A percentile compares a stretch with the other conserved stretches of the same genome.
phyloP scores from a whole-genome alignment of 2,888 invertebrate species.

The Maniola hyperantus region DNA sequence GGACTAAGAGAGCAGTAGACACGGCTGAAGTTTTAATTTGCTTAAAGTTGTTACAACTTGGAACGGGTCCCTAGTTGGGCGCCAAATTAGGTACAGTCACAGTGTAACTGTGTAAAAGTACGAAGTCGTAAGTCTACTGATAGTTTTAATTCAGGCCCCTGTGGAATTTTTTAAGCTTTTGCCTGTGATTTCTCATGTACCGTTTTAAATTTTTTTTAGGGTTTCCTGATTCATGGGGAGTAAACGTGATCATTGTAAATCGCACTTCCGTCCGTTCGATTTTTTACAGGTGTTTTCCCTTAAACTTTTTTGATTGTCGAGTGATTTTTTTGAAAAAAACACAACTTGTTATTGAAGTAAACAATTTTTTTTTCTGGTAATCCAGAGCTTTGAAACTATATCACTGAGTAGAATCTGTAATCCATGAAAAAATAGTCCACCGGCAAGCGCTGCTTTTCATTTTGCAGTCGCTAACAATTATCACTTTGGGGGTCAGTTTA shows the following conservation, averaged over 20 bases:
- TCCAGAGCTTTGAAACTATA: no score
- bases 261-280: background rate
- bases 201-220: conserved; percentile 30
- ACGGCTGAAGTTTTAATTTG: conserved; percentile 79
- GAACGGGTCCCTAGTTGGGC: conserved; percentile 76
- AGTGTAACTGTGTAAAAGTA: conserved; percentile 52
- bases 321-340: no score
- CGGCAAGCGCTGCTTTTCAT: no score
- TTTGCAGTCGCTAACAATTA: no score
- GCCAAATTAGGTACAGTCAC: conserved; percentile 76
- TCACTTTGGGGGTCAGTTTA: no score
- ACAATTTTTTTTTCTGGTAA: no score
- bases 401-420: no score
- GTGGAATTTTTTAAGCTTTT: conserved; percentile 51
- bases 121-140: conserved; percentile 66
- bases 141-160: conserved; percentile 74
- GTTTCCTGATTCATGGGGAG: background rate
- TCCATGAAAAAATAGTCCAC: no score
- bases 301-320: no score
- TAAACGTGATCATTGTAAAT: background rate
- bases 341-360: no score
- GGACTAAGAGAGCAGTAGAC: conserved; percentile 78
- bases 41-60: conserved; percentile 80
- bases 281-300: background rate
- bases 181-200: conserved; percentile 52